These are phyloP conservation scores for Clarias laeviceps DNA, from an alignment of 2,797 vertebrate genomes.

Conservation along the genomic window DNA sequence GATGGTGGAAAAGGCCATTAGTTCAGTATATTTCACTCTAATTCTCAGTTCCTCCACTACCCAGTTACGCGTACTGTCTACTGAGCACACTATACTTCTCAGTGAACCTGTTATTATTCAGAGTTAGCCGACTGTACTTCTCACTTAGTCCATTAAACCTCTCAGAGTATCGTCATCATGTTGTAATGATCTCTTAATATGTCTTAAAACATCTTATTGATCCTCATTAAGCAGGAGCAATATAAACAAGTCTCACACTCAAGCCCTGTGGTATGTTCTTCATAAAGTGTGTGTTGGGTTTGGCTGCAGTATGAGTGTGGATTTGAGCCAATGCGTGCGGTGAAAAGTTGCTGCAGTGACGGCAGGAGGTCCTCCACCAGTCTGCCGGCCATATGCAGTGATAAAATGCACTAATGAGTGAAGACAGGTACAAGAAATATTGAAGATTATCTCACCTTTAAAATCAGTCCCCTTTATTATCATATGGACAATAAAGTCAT, in stretches of 20 bases:
- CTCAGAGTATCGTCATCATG: not conserved
- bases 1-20: too few relatives aligned
- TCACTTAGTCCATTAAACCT: not conserved
- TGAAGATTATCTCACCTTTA: conserved; percentile 24
- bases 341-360: conserved; percentile 43
- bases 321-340: conserved; percentile 46
- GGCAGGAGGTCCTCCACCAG: conserved; percentile 32
- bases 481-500: not conserved
- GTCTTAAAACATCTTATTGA: not conserved
- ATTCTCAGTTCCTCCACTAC: not conserved
- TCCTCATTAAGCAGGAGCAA: not conserved
- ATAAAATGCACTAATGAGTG: conserved; percentile 48
- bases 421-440: conserved; percentile 46
- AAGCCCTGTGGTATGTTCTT: conserved; percentile 26
- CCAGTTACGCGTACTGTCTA: too few relatives aligned
- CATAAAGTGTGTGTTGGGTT: conserved; percentile 44
- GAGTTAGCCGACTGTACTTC: not conserved
- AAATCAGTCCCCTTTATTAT: not conserved
- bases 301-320: conserved; percentile 46
- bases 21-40: not conserved
- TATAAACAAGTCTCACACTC: not conserved
- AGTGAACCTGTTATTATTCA: not conserved
- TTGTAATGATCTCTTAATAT: not conserved
- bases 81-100: not conserved
- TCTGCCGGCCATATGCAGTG: conserved; percentile 49